Base-by-base conservation (phyloP, 2,113 vertebrate genomes). In the Anser cygnoides region DNA sequence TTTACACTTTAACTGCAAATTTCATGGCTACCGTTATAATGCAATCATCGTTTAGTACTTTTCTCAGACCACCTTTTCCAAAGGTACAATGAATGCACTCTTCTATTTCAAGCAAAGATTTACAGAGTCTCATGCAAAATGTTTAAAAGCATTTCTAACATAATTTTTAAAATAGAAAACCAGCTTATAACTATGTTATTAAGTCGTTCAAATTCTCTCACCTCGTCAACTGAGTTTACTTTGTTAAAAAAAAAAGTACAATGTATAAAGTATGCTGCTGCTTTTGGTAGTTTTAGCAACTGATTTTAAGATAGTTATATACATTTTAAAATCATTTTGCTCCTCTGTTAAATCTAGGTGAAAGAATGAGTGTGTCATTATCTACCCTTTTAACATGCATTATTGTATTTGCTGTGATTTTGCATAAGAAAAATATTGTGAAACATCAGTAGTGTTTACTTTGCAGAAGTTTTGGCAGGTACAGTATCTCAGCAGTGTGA, bases 381-480 rank as follows among this genome's bases (percentile, higher is more conserved):
- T 77, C 43, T 93, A 3, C 62, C 62, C 54, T 87, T 95, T 86
- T 76, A 52, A 43, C 21, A 28, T 19, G 14, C 6, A 11, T 87
- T 91, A 68, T 49, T 90, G 41, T 35, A 44, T 87, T 91, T 88
- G 49, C 77, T 65, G 29, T 86, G n/a, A 49, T 82, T 94, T 93
- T 96, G 13, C 46, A 10, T 90, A 85, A 67, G 57, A 57, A 83
- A 82, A 82, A 31, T 59, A 19, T n/a, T 84, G 28, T 35, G 77
- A 75, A 91, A 90, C 50, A 25, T 73, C 29, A 2, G 0, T 58
- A 77, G 35, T 75, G 74, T 33, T 90, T 33, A 46, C 35, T 91
- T 83, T 35, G 55, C 7, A 0, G 70, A 43, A 23, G 31, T 87
- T 93, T 72, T 75, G 54, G 46, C 70, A 61, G 41, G 62, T 90